Evolutionary conservation across 1,140 invertebrate species (phyloP).

Genomic region (Drosophila ananassae): DNA sequence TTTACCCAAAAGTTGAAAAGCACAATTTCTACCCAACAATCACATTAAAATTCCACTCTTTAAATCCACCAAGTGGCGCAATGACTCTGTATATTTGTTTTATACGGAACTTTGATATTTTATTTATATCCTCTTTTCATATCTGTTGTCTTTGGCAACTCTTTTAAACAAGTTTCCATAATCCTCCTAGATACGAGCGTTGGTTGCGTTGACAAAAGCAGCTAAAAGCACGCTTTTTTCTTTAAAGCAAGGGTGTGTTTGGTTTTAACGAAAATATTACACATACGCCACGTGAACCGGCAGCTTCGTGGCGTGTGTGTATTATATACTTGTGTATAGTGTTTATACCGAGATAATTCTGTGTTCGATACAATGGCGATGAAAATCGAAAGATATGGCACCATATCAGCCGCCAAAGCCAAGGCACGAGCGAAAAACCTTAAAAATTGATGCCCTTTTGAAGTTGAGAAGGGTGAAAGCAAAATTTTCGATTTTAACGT

Average conservation of each 20-base stretch:
- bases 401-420: constrained; percentile 35
- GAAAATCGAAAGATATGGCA: constrained; percentile 68
- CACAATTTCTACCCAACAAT: too few relatives aligned
- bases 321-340: background rate
- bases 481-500: background rate
- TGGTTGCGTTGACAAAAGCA: constrained; percentile 20
- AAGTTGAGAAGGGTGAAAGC: constrained; percentile 11
- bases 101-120: constrained; percentile 17
- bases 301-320: background rate
- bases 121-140: constrained; percentile 16
- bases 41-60: too few relatives aligned
- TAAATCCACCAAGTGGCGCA: too few relatives aligned
- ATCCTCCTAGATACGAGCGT: constrained; percentile 28
- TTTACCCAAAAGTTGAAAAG: background rate
- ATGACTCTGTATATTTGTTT: background rate
- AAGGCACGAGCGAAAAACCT: constrained; percentile 18
- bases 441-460: constrained; percentile 40
- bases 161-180: constrained; percentile 29
- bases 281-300: constrained; percentile 58
- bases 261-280: constrained; percentile 66
- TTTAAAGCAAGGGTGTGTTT: constrained; percentile 35
- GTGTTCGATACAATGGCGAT: constrained; percentile 51
- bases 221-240: constrained; percentile 30
- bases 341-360: constrained; percentile 28
- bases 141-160: constrained; percentile 25